A percentile compares a stretch with the other conserved stretches of the same genome.
Conservation (phyloP, 2,113 vertebrate species). For the Cygnus buccinator region DNA sequence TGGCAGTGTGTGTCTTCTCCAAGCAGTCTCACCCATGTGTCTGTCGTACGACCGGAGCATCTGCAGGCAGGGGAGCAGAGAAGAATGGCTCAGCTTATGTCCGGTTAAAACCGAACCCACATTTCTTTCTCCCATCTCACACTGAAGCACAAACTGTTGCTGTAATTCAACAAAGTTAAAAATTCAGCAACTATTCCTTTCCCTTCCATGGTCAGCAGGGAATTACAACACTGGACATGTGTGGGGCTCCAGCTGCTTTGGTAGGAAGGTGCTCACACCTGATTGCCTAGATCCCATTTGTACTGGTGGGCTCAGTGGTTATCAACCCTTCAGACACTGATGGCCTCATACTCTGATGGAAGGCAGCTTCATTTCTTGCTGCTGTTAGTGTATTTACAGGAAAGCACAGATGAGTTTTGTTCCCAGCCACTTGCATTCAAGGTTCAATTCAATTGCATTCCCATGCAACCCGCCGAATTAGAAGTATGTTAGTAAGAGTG, state of each 20-base stretch:
- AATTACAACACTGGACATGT: not conserved
- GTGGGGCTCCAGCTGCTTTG: not conserved
- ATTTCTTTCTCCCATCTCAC: not conserved
- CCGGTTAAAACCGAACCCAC: not conserved
- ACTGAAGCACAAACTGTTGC: not conserved
- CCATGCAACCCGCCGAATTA: not conserved
- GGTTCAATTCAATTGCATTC: not conserved
- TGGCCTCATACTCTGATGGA: fast-evolving
- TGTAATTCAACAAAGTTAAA: not conserved
- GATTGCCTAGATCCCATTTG: fast-evolving
- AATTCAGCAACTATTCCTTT: not conserved
- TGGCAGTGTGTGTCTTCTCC: fast-evolving
- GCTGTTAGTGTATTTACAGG: not conserved
- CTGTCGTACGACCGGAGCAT: fast-evolving
- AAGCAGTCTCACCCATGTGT: not conserved
- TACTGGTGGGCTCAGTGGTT: not conserved
- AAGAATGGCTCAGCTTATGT: not conserved
- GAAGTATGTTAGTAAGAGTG: not conserved
- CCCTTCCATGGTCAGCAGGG: not conserved
- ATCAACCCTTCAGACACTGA: not conserved
- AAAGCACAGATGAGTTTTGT: not conserved
- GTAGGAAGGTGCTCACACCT: not conserved
- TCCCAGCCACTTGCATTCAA: not conserved
- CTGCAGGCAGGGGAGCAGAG: not conserved
- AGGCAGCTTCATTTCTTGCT: not conserved